Conservation (phyloP, 2,888 invertebrate genomes). For the Sicus ferrugineus region DNA sequence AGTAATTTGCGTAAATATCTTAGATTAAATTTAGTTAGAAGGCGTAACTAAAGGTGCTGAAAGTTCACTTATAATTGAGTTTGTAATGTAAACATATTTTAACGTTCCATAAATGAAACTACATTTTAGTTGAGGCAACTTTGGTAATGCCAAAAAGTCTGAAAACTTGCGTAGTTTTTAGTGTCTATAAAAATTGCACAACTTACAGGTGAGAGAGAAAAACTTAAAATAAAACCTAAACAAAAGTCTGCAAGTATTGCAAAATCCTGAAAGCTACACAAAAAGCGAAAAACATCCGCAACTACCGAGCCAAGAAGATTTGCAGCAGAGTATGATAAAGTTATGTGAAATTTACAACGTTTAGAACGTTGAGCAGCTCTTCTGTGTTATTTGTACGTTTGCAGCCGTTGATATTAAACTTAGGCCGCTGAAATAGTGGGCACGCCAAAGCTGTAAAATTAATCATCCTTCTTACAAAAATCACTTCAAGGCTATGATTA, state of each 20-base stretch:
- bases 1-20: conserved; percentile 32
- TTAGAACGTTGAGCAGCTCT: conserved; percentile 28
- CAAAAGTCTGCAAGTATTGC: conserved; percentile 26
- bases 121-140: conserved; percentile 49
- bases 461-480: too few relatives aligned
- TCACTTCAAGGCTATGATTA: too few relatives aligned
- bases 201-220: conserved; percentile 23
- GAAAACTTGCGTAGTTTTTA: conserved; percentile 8
- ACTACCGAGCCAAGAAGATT: conserved; percentile 12
- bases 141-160: conserved; percentile 42
- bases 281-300: conserved; percentile 10
- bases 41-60: conserved; percentile 35
- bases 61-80: conserved; percentile 15
- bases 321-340: conserved; percentile 9
- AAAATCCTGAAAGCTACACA: not conserved
- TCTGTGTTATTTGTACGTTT: conserved; percentile 13
- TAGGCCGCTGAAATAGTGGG: conserved; percentile 5
- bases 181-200: conserved; percentile 29
- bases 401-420: conserved; percentile 4
- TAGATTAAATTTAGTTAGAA: conserved; percentile 38
- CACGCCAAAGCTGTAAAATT: too few relatives aligned
- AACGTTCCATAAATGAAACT: conserved; percentile 30
- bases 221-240: conserved; percentile 34
- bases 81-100: conserved; percentile 31
- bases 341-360: conserved; percentile 28